These are phyloP conservation scores for Drosophila leonis DNA, from an alignment of 2,888 invertebrate genomes.

Conservation along the genomic window DNA sequence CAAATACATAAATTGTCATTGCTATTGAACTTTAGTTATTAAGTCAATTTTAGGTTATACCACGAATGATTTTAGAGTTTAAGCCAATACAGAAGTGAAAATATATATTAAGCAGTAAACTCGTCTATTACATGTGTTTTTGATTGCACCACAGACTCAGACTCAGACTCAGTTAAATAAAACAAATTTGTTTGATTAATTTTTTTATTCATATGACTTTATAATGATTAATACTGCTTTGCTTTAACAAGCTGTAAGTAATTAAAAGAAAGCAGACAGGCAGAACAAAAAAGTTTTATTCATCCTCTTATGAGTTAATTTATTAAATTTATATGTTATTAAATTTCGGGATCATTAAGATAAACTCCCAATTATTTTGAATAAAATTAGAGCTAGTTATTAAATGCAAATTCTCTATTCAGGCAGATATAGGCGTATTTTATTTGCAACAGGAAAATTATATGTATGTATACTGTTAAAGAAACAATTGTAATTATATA, in stretches of 20 bases:
- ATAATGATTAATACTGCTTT: conserved; percentile 56
- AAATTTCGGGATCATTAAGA: conserved; percentile 30
- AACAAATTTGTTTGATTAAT: conserved; percentile 61
- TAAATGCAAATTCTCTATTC: conserved; percentile 36
- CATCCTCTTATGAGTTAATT: conserved; percentile 63
- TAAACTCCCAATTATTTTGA: conserved; percentile 11
- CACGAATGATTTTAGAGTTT: conserved; percentile 69
- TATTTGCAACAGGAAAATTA: conserved; percentile 41
- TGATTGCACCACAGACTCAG: conserved; percentile 23
- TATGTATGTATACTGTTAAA: conserved; percentile 56
- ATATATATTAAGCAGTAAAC: conserved; percentile 42
- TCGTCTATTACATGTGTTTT: conserved; percentile 25
- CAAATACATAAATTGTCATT: conserved; percentile 70
- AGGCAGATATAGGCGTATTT: conserved; percentile 54
- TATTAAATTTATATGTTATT: conserved; percentile 51
- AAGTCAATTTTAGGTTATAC: conserved; percentile 68
- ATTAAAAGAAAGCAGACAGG: conserved; percentile 37
- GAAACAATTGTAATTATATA: conserved; percentile 71
- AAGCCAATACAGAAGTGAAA: conserved; percentile 59
- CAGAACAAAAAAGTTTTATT: conserved; percentile 49
- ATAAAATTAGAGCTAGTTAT: conserved; percentile 38
- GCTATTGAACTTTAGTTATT: conserved; percentile 73
- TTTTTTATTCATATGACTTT: conserved; percentile 64
- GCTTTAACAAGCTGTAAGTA: conserved; percentile 61
- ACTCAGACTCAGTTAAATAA: conserved; percentile 44